Base-by-base conservation (phyloP, 2,113 vertebrate genomes). In the Hemichromis elongatus region DNA sequence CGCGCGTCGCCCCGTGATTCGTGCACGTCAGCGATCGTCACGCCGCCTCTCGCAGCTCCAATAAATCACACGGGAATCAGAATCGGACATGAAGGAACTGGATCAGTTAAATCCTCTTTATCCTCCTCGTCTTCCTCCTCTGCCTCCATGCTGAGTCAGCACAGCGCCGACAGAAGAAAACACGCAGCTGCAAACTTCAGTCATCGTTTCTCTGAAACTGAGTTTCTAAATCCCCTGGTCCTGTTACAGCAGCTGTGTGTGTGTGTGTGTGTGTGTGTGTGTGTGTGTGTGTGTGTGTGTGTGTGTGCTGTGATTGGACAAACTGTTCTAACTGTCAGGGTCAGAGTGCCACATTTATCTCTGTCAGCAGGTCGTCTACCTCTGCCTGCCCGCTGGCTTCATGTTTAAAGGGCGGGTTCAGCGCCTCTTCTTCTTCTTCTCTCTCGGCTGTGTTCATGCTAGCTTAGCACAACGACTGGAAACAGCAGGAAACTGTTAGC, bases 301-400 rank as follows among this genome's bases (percentile, higher is more conserved):
- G 78, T 35, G 66, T 18, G 52, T 30, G 57, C 59, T 78, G 6
- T 47, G 24, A 7, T 50, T 30, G n/a, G 77, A 81, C 50, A 28
- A 37, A 45, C 81, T 73, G 84, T 80, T 52, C 68, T 3, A 63
- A 7, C 40, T 21, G 28, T 88, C 59, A 75, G 55, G 81, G 84
- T 82, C 75, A 81, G 13, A 13, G 6, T n/a, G 77, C 9, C 19
- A 7, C 7, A 7, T 24, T 42, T 33, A 42, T 50, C 77, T 13
- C 77, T 6, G 40, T 19, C 66, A n/a, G 1, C 75, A 79, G 45
- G 53, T 81, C 54, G 2, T 78, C 10, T 3, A 26, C 35, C 82
- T 55, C 52, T 77, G n/a, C 9, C 52, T 53, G 9, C 9, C 47
- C 14, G 52, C 37, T 40, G 18, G 24, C 28, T 21, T 26, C 54